A percentile compares a stretch with the other conserved stretches of the same genome.
These are phyloP conservation scores for Phrynocephalus guinanensis DNA, from an alignment of 2,797 vertebrate species.

Conservation along the genomic window DNA sequence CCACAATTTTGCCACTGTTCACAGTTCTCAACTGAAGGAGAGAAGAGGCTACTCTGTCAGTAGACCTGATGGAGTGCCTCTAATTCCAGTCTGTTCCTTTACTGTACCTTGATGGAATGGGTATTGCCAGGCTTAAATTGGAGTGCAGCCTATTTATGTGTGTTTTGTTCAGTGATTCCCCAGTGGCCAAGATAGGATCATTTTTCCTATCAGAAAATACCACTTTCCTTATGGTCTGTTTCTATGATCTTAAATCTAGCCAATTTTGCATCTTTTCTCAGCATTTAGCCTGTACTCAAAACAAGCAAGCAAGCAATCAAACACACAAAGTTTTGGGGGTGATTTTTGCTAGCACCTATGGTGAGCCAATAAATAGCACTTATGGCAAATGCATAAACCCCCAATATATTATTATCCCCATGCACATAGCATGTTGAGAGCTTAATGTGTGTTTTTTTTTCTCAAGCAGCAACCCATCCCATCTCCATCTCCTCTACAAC, in stretches of 20 bases:
- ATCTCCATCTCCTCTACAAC: constrained; percentile 76
- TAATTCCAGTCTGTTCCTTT: not conserved
- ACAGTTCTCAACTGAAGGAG: not conserved
- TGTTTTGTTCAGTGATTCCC: not conserved
- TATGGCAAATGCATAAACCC: not conserved
- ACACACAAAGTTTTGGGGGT: not conserved
- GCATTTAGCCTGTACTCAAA: too few relatives aligned
- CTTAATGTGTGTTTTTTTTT: constrained; percentile 11
- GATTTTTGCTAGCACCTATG: not conserved
- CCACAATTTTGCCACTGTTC: not conserved
- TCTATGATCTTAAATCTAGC: too few relatives aligned
- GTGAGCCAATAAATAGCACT: not conserved
- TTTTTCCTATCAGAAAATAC: not conserved
- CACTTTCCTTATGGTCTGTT: not conserved
- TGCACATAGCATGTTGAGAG: not conserved
- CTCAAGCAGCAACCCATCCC: constrained; percentile 72
- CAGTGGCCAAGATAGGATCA: not conserved
- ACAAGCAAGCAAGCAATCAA: not conserved
- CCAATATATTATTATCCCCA: not conserved
- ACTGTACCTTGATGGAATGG: not conserved
- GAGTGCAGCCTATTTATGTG: not conserved
- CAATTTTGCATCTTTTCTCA: not conserved
- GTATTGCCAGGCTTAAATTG: not conserved
- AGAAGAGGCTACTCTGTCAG: not conserved
- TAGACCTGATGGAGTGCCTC: not conserved